A percentile compares a stretch with the other conserved stretches of the same genome.
These are phyloP conservation scores for Tapera naevia DNA, from an alignment of 2,797 vertebrate species.

Conservation along the genomic window DNA sequence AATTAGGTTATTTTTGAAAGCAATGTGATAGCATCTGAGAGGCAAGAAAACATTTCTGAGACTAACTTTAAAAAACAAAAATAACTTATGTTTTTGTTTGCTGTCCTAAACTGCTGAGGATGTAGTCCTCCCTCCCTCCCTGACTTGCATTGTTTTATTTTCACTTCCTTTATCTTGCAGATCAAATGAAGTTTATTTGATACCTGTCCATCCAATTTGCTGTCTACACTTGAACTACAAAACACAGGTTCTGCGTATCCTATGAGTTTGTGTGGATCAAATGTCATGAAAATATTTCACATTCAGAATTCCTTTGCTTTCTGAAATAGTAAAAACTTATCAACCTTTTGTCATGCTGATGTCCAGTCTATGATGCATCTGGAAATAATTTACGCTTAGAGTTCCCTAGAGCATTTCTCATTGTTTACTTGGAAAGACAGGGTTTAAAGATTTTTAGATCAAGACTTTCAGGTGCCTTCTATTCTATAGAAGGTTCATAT, in stretches of 20 bases:
- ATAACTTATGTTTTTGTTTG: neutral
- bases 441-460: neutral
- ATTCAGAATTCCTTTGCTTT: neutral
- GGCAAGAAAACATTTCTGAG: slow-evolving; percentile 10
- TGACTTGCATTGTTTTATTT: neutral
- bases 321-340: neutral
- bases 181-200: neutral
- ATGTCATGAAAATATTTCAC: neutral
- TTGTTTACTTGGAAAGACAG: slow-evolving; percentile 17
- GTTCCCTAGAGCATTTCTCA: neutral
- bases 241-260: neutral
- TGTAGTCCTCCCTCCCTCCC: neutral
- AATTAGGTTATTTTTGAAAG: slow-evolving; percentile 33
- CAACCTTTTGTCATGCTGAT: neutral
- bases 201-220: neutral
- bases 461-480: neutral
- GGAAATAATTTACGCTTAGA: neutral
- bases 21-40: neutral
- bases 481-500: neutral
- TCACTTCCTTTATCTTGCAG: neutral
- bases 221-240: neutral
- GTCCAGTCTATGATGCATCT: neutral
- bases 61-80: neutral
- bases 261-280: neutral
- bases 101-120: neutral